Base-by-base conservation (phyloP, 2,797 vertebrate genomes). In the Lithobates sylvaticus region DNA sequence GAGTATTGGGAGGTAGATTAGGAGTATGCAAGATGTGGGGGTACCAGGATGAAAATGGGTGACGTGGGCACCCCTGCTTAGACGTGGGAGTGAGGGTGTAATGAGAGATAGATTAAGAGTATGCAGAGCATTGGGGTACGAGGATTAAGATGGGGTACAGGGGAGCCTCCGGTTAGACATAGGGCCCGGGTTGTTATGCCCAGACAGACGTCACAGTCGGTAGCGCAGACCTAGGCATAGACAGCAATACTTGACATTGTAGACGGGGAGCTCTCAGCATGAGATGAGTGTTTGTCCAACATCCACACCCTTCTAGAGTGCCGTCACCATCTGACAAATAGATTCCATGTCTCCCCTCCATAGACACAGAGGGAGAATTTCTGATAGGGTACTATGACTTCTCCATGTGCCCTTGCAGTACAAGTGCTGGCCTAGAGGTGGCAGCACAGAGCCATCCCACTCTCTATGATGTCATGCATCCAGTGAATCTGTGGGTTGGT, bases 171-270 rank as follows among this genome's bases (percentile, higher is more conserved):
- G 8, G 0, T 9, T 39, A 39, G 39, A 39, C 16, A 7, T n/a
- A 1, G 58, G 16, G 23, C 5, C 7, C 2, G 16, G 21, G 58
- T 61, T 61, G 5, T 21, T 23, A 61, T 23, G 23, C 18, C 7
- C 23, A 8, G 58, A 13, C 6, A n/a, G 58, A 5, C 13, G 21
- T 23, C 16, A 29, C 29, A 8, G 16, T 61, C 58, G 0, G 13
- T 23, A 21, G 23, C 16, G 18, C 6, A 8, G 21, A 6, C 58
- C 58, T 6, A 5, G 58, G 16, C 23, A 1, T 6, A 61, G 58
- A 61, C 58, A 3, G 21, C 58, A n/a, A 26, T 34, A 81, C 42
- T 81, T 81, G 65, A 54, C 26, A 34, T 81, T 50, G n/a, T 44
- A 26, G 67, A 21, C 70, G 42, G 47, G 71, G 78, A 42, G 67